Percentiles rank a stretch among this genome's conserved stretches.
These are phyloP conservation scores for Drosophila arawakana DNA, from an alignment of 1,140 invertebrate species.

Conservation along the genomic window DNA sequence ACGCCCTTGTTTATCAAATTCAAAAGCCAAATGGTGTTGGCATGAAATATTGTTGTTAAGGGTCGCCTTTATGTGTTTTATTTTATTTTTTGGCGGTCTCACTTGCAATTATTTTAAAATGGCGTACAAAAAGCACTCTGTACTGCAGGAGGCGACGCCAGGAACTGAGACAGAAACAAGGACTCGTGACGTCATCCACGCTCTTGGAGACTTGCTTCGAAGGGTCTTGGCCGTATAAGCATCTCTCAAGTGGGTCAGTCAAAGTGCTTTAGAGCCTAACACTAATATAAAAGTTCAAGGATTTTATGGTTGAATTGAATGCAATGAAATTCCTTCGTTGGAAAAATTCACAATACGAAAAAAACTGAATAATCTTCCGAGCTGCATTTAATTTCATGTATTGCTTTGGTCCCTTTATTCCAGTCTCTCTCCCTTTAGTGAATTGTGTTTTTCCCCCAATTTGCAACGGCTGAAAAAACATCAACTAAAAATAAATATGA, in stretches of 20 bases:
- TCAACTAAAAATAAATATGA: no score
- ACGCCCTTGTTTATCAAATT: constrained; percentile 55
- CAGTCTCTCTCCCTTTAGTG: neutral
- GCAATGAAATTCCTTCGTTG: constrained; percentile 61
- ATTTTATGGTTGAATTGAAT: constrained; percentile 81
- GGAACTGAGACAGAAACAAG: constrained; percentile 39
- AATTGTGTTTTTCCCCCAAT: no score
- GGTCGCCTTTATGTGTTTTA: constrained; percentile 43
- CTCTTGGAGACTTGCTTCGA: constrained; percentile 80
- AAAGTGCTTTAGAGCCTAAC: constrained; percentile 47
- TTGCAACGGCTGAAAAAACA: neutral
- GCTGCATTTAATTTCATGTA: constrained; percentile 69
- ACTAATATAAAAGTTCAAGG: constrained; percentile 64
- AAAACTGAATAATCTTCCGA: constrained; percentile 36
- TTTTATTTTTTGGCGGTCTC: constrained; percentile 55
- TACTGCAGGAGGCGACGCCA: constrained; percentile 34
- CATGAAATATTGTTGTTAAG: constrained; percentile 67
- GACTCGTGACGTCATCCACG: constrained; percentile 51
- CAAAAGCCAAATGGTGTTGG: constrained; percentile 45
- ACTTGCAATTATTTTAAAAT: constrained; percentile 80
- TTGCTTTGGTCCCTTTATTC: constrained; percentile 27
- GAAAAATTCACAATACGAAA: constrained; percentile 14
- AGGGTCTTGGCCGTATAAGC: constrained; percentile 66
- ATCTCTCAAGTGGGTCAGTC: constrained; percentile 74
- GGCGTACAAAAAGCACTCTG: constrained; percentile 49